phyloP scores from a whole-genome alignment of 53 echinoderm and acorn worm genomes.

The Holothuria scabra region DNA sequence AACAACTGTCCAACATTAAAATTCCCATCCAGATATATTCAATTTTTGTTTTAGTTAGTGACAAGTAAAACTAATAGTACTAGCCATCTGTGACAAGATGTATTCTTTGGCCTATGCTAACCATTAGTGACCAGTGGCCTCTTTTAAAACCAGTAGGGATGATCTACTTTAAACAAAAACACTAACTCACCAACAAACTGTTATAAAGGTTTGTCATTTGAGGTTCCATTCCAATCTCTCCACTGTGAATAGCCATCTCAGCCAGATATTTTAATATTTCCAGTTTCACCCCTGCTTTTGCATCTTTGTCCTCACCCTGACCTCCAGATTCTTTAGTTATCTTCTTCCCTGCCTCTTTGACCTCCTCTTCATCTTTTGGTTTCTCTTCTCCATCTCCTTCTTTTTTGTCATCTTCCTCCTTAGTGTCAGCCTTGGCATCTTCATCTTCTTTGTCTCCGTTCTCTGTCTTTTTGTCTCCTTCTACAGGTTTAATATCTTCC shows the following conservation, averaged over 20 bases:
- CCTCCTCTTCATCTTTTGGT: neutral
- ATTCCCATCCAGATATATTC: too few species aligned
- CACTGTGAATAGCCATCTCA: slow-evolving; percentile 68
- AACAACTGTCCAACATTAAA: too few species aligned
- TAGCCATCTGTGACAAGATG: too few species aligned
- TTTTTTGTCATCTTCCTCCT: slow-evolving; percentile 27
- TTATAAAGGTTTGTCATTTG: slow-evolving; percentile 62
- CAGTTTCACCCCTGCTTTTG: slow-evolving; percentile 63
- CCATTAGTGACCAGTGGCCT: too few species aligned
- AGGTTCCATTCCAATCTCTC: slow-evolving; percentile 62
- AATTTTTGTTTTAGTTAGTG: too few species aligned
- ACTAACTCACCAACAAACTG: slow-evolving; percentile 68
- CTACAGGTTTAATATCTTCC: slow-evolving; percentile 55
- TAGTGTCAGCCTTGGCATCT: slow-evolving; percentile 25
- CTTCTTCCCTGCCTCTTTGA: slow-evolving; percentile 39
- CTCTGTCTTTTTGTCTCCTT: slow-evolving; percentile 27
- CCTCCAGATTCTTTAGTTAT: slow-evolving; percentile 18
- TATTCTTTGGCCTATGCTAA: too few species aligned
- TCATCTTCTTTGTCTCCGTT: slow-evolving; percentile 4
- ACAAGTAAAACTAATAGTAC: too few species aligned
- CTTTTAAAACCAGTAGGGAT: too few species aligned
- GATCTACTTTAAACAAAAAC: too few species aligned
- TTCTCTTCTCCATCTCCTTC: slow-evolving; percentile 4
- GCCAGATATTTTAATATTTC: slow-evolving; percentile 82
- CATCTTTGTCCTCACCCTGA: slow-evolving; percentile 33